A percentile compares a stretch with the other conserved stretches of the same genome.
These are phyloP conservation scores for Daphoenositta chrysoptera DNA, from an alignment of 2,113 vertebrate species.

Conservation along the genomic window DNA sequence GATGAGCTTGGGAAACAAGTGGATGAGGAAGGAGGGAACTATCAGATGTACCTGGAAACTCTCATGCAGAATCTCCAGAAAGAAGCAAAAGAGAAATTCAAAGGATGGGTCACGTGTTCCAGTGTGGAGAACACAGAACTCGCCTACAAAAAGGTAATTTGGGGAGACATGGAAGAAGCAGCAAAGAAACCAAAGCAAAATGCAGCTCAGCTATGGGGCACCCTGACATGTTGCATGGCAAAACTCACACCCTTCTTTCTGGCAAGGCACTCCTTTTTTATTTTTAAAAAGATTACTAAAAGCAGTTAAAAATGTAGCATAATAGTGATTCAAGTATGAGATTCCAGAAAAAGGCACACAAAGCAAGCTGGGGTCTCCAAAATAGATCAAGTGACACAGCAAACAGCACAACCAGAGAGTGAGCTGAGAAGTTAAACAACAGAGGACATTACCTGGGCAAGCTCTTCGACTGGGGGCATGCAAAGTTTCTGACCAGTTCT, in stretches of 20 bases:
- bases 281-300: background rate
- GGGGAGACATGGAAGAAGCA: background rate
- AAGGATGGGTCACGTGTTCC: constrained; percentile 88
- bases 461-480: background rate
- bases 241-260: background rate
- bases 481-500: background rate
- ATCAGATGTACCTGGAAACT: constrained; percentile 82
- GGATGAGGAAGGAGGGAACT: constrained; percentile 84
- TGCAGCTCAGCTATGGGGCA: background rate
- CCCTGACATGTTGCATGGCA: background rate
- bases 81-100: constrained; percentile 92
- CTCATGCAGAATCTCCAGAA: constrained; percentile 87
- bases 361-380: background rate
- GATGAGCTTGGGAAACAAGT: constrained; percentile 85
- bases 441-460: background rate
- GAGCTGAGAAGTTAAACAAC: background rate
- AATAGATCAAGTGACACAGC: background rate
- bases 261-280: background rate
- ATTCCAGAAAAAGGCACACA: background rate
- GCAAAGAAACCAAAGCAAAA: background rate
- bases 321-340: background rate
- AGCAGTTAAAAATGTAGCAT: background rate
- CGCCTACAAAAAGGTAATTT: constrained; percentile 88
- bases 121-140: constrained; percentile 89
- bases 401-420: background rate